Conservation (phyloP, 35 echinoderm and acorn worm species). For the Ophiothrix spiculata region DNA sequence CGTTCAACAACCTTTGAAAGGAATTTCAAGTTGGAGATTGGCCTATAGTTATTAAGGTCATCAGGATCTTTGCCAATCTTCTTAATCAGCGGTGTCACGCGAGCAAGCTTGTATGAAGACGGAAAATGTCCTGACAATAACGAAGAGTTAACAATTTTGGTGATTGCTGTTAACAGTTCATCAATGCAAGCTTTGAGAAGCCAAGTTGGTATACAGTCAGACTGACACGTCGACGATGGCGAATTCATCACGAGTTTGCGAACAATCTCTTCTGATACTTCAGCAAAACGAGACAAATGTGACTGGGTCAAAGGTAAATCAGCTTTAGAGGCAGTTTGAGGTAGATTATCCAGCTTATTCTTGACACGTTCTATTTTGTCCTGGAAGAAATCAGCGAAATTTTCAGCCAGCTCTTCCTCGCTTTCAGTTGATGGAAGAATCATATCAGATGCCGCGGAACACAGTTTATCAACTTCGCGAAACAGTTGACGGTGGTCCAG, state of each 20-base stretch:
- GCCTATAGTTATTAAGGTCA: too few species aligned
- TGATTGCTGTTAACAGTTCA: neutral
- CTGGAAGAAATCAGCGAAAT: neutral
- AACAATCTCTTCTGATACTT: neutral
- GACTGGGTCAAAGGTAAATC: neutral
- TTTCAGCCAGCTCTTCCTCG: neutral
- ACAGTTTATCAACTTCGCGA: neutral
- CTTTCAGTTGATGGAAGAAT: neutral
- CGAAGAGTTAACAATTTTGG: neutral
- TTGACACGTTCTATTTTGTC: neutral
- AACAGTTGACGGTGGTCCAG: neutral
- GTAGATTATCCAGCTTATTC: neutral
- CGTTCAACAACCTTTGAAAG: too few species aligned
- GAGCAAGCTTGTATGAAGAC: neutral
- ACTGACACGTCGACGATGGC: neutral
- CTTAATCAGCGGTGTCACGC: neutral
- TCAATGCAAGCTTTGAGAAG: neutral
- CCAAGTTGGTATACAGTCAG: neutral
- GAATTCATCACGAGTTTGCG: neutral
- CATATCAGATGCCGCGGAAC: neutral
- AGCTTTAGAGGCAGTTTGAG: neutral
- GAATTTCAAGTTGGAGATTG: too few species aligned
- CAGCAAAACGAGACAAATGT: too few species aligned
- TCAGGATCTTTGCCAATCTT: too few species aligned
- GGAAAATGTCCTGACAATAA: neutral